Percentiles rank a stretch among this genome's conserved stretches.
Evolutionary conservation across 2,113 vertebrate species (phyloP).

Genomic region (Miniopterus natalensis): DNA sequence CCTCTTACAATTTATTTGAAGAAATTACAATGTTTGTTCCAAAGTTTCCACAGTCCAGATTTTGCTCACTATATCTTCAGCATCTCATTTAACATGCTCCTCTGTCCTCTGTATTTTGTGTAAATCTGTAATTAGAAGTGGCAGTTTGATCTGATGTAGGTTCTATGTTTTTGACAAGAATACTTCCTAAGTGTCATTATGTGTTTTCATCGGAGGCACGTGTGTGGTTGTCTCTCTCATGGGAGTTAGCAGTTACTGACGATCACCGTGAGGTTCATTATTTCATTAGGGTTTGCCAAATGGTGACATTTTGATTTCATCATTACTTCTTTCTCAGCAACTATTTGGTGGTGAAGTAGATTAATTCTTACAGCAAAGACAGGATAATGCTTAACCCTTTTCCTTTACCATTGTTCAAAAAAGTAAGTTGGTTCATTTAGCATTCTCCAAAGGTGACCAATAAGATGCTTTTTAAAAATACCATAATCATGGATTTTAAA

Average conservation of each 20-base stretch:
- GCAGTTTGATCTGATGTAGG: neutral
- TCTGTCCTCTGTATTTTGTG: neutral
- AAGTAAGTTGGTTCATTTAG: neutral
- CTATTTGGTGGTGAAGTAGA: neutral
- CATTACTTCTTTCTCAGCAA: neutral
- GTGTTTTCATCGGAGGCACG: neutral
- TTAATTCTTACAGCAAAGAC: neutral
- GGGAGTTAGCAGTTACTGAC: neutral
- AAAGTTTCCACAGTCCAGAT: neutral
- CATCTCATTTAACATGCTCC: neutral
- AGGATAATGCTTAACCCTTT: neutral
- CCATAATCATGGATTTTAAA: constrained; percentile 3
- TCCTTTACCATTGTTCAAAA: neutral
- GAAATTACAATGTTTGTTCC: neutral
- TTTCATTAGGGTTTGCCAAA: neutral
- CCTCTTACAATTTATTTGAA: neutral
- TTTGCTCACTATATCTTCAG: neutral
- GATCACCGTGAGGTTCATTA: neutral
- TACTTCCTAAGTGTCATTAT: neutral
- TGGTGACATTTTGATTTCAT: neutral
- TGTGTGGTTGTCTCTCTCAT: neutral
- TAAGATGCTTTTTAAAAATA: neutral
- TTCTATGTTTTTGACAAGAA: neutral
- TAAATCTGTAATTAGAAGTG: neutral
- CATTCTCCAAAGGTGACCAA: neutral